A percentile compares a stretch with the other conserved stretches of the same genome.
phyloP scores from a whole-genome alignment of 2,888 invertebrate species.

The Alloscopus bannaensis region DNA sequence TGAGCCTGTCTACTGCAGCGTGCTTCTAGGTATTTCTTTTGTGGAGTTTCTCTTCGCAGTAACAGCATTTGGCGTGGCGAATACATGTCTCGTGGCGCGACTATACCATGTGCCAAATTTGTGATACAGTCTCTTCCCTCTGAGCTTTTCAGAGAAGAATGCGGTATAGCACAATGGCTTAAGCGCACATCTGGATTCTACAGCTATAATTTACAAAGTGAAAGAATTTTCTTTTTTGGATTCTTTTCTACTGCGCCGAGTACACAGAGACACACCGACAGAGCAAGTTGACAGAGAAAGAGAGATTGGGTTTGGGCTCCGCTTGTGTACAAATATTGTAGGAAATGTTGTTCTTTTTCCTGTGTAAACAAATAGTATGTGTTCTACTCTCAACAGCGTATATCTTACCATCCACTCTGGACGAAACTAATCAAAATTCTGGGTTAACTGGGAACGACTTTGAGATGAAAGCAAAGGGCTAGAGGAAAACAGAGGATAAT shows the following conservation, averaged over 20 bases:
- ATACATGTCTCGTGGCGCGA: too few species aligned
- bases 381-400: not conserved
- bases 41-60: too few species aligned
- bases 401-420: not conserved
- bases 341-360: conserved; percentile 13
- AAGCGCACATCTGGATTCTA: conserved; percentile 59
- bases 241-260: conserved; percentile 12
- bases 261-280: too few species aligned
- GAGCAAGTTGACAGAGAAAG: too few species aligned
- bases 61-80: too few species aligned
- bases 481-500: conserved; percentile 3
- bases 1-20: too few species aligned
- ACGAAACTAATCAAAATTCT: conserved; percentile 15
- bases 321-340: conserved; percentile 11
- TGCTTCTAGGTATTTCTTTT: too few species aligned
- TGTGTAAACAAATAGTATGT: conserved; percentile 25
- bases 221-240: conserved; percentile 32
- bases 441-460: not conserved
- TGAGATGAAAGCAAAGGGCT: not conserved
- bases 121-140: too few species aligned
- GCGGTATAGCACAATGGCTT: too few species aligned
- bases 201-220: conserved; percentile 55
- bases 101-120: too few species aligned
- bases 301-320: not conserved
- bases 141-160: too few species aligned